These are phyloP conservation scores for Apamea anceps DNA, from an alignment of 2,888 invertebrate genomes.

Conservation along the genomic window DNA sequence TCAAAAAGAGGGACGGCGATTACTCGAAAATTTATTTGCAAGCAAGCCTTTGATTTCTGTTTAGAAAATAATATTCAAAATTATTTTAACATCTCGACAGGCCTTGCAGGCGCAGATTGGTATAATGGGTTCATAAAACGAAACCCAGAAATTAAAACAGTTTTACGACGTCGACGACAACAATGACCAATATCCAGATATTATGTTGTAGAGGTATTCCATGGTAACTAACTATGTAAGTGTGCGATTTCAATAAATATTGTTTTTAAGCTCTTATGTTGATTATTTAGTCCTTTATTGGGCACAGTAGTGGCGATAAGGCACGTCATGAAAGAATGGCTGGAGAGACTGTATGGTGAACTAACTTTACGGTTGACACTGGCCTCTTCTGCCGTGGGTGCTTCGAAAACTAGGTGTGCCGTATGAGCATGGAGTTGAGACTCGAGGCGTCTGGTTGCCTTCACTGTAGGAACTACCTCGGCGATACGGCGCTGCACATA, in stretches of 20 bases:
- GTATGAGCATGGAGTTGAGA: neutral
- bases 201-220: neutral
- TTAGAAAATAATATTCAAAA: slow-evolving; percentile 33
- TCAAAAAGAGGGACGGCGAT: neutral
- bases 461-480: neutral
- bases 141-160: slow-evolving; percentile 1
- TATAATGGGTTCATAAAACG: slow-evolving; percentile 12
- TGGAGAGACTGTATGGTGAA: neutral
- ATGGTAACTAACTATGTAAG: too few species aligned
- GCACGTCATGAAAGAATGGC: neutral
- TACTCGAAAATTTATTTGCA: slow-evolving; percentile 11
- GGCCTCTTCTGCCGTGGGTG: neutral
- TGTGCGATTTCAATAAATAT: neutral
- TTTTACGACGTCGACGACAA: neutral
- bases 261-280: neutral
- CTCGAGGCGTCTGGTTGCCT: neutral
- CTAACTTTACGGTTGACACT: neutral
- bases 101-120: slow-evolving; percentile 16
- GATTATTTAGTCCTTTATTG: neutral
- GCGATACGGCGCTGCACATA: neutral
- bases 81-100: slow-evolving; percentile 11
- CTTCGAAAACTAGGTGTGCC: neutral
- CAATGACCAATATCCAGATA: neutral
- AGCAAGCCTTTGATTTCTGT: slow-evolving; percentile 25
- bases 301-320: neutral